These are phyloP conservation scores for Dryadula phaetusa DNA, from an alignment of 2,888 invertebrate species.

Conservation along the genomic window DNA sequence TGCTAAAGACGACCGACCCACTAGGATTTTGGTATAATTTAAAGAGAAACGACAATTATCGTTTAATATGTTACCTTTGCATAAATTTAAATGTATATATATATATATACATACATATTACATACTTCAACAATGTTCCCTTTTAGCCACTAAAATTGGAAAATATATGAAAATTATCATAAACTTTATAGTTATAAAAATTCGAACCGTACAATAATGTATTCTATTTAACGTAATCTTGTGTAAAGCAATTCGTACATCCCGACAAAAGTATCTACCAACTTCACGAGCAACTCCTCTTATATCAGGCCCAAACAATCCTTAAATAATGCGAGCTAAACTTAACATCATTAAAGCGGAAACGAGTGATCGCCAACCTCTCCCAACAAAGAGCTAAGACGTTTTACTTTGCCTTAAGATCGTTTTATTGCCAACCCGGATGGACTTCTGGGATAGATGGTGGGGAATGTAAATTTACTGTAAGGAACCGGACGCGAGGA, in stretches of 20 bases:
- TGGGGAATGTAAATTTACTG: conserved; percentile 83
- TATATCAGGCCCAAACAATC: conserved; percentile 41
- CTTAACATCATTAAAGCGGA: conserved; percentile 47
- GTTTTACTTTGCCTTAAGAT: conserved; percentile 79
- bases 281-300: conserved; percentile 20
- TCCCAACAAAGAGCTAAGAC: conserved; percentile 63
- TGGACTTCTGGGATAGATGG: conserved; percentile 83
- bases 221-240: background rate
- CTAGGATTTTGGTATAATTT: conserved; percentile 52
- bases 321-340: conserved; percentile 44
- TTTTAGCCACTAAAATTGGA: no score
- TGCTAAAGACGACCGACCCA: conserved; percentile 63
- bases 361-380: conserved; percentile 48
- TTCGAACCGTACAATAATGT: background rate
- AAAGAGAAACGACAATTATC: conserved; percentile 48
- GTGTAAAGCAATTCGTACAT: conserved; percentile 4
- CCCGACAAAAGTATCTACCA: background rate
- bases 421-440: conserved; percentile 82
- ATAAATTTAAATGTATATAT: conserved; percentile 16
- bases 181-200: background rate
- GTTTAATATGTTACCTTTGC: conserved; percentile 26
- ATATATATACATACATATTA: no score
- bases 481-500: conserved; percentile 80
- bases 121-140: no score
- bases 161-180: background rate